Conservation (phyloP, 2,113 vertebrate genomes). For the Donacobius atricapilla region DNA sequence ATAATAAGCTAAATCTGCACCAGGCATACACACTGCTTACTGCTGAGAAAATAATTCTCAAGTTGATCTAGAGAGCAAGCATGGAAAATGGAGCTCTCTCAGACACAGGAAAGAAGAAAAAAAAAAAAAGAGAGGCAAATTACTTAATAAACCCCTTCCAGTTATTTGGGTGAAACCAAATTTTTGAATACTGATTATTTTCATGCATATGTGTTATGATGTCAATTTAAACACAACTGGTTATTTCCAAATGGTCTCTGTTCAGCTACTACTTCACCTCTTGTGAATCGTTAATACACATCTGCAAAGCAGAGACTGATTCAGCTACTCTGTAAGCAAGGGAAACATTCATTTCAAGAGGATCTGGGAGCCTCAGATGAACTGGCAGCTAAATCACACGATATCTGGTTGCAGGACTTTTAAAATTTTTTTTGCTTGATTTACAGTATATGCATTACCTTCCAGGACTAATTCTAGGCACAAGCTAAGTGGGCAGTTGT, state of each 20-base stretch:
- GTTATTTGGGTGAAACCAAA: neutral
- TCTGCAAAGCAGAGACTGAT: neutral
- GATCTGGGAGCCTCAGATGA: neutral
- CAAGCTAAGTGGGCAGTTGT: neutral
- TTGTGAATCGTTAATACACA: neutral
- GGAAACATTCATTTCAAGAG: neutral
- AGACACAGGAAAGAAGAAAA: neutral
- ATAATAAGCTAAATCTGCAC: neutral
- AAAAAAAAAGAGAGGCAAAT: neutral
- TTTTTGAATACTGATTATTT: neutral
- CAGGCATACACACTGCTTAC: neutral
- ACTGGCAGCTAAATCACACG: neutral
- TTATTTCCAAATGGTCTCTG: neutral
- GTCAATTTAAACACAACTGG: neutral
- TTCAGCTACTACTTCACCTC: neutral
- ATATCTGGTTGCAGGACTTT: neutral
- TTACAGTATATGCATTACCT: neutral
- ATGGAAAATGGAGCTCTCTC: neutral
- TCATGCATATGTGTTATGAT: neutral
- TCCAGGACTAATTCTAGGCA: neutral
- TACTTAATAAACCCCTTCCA: neutral
- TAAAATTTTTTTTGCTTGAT: neutral
- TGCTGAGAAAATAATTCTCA: neutral
- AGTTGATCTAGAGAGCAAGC: neutral
- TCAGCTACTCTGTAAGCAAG: neutral